phyloP scores from a whole-genome alignment of 2,888 invertebrate genomes.

The Meteorus colon region DNA sequence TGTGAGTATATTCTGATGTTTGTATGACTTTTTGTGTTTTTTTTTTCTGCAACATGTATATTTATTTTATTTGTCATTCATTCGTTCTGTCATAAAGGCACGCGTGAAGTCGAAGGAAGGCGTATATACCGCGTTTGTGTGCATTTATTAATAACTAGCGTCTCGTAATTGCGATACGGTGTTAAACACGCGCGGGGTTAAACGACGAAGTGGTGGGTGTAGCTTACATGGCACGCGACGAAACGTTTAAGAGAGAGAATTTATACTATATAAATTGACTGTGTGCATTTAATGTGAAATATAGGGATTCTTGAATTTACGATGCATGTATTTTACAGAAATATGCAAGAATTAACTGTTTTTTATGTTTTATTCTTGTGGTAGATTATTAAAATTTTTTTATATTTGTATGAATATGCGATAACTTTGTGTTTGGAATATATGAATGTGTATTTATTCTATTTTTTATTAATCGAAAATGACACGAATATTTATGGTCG shows the following conservation, averaged over 20 bases:
- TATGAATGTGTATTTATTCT: background rate
- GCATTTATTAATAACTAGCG: slow-evolving; percentile 55
- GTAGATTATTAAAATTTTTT: background rate
- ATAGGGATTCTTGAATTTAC: slow-evolving; percentile 10
- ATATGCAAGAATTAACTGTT: background rate
- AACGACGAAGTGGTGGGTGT: slow-evolving; percentile 49
- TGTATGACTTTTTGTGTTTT: background rate
- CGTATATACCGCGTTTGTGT: slow-evolving; percentile 40
- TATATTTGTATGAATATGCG: background rate
- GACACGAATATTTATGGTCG: background rate
- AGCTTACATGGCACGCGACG: slow-evolving; percentile 51
- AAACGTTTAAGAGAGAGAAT: slow-evolving; percentile 31
- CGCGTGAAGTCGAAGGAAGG: slow-evolving; percentile 35
- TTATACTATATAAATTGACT: slow-evolving; percentile 5
- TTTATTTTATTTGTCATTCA: slow-evolving; percentile 8
- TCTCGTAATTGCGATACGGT: slow-evolving; percentile 55
- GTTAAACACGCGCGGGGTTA: slow-evolving; percentile 50
- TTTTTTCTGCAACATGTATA: background rate
- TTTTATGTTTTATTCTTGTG: background rate
- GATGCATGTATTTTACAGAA: background rate
- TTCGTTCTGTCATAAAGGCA: slow-evolving; percentile 11
- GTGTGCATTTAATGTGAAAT: slow-evolving; percentile 3
- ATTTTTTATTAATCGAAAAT: background rate
- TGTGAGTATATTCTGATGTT: background rate
- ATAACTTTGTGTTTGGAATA: background rate